phyloP scores from a whole-genome alignment of 1,140 invertebrate species.

The Cotesia typhae region DNA sequence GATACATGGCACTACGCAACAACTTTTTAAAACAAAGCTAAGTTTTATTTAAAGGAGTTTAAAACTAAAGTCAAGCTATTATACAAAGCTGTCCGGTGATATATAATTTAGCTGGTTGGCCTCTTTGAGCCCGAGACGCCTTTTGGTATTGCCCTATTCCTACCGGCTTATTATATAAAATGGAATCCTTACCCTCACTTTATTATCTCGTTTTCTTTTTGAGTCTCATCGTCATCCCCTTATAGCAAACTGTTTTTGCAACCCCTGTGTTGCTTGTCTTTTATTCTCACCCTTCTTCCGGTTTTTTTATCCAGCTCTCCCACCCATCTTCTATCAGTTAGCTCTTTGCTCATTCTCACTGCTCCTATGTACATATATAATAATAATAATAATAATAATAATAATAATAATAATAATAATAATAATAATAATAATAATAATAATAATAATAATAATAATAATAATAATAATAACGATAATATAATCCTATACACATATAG shows the following conservation, averaged over 20 bases:
- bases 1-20: too few species aligned
- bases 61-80: slow-evolving; percentile 16
- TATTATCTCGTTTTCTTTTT: background rate
- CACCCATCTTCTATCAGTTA: background rate
- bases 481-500: background rate
- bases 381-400: too few species aligned
- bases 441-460: too few species aligned
- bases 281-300: background rate
- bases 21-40: background rate
- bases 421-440: too few species aligned
- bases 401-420: too few species aligned
- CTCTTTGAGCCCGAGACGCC: slow-evolving; percentile 43
- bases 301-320: background rate
- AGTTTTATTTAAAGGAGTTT: slow-evolving; percentile 20
- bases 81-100: slow-evolving; percentile 40
- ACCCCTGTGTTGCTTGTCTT: background rate
- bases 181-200: slow-evolving; percentile 5
- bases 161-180: slow-evolving; percentile 39
- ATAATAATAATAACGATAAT: too few species aligned
- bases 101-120: slow-evolving; percentile 48
- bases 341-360: slow-evolving; percentile 21
- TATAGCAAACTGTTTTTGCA: too few species aligned
- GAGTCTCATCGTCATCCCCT: background rate
- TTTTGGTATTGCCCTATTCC: slow-evolving; percentile 41
- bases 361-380: too few species aligned